Conservation (phyloP, 2,888 invertebrate genomes). For the Schrankia costaestrigalis region DNA sequence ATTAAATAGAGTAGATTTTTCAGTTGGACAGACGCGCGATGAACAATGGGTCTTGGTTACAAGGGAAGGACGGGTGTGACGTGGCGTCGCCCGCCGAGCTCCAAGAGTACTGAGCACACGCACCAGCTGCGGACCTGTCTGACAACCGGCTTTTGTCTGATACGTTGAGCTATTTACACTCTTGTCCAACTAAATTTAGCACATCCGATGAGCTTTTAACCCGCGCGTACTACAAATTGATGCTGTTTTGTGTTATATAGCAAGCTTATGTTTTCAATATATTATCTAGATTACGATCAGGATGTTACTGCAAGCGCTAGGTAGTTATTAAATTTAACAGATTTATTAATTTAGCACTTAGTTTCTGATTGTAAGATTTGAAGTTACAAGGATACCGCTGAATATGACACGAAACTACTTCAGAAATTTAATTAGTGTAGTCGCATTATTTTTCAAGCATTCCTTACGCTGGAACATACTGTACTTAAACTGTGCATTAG, state of each 20-base stretch:
- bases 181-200: conserved; percentile 4
- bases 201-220: conserved; percentile 6
- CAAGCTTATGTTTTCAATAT: conserved; percentile 1
- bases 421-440: no score
- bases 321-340: no score
- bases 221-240: not conserved
- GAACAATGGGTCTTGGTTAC: conserved; percentile 70
- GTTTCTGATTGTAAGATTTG: no score
- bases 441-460: no score
- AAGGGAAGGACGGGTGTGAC: conserved; percentile 54
- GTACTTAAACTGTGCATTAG: no score
- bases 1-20: conserved; percentile 76
- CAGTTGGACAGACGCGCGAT: conserved; percentile 57
- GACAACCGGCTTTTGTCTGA: conserved; percentile 5
- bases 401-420: no score
- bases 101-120: conserved; percentile 28
- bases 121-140: conserved; percentile 21
- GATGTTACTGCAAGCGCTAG: no score
- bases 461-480: no score
- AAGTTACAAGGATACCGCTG: no score
- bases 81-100: conserved; percentile 4
- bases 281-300: no score
- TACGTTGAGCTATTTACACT: conserved; percentile 6
- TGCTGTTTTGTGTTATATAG: conserved; percentile 1
- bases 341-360: no score